phyloP scores from a whole-genome alignment of 2,888 invertebrate genomes.

The Mechanitis messenoides region DNA sequence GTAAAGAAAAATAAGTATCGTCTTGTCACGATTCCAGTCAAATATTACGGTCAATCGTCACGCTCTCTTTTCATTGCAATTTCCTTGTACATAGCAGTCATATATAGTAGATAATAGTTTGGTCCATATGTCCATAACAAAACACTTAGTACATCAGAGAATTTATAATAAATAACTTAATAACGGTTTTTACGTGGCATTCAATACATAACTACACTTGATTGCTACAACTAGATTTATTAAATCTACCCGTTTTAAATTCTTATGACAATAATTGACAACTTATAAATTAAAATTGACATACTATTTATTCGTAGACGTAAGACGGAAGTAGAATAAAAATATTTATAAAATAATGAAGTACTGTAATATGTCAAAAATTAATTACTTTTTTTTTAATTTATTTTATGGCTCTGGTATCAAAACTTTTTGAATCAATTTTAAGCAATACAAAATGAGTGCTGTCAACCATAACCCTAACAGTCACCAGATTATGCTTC shows the following conservation, averaged over 20 bases:
- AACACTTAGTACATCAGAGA: conserved; percentile 7
- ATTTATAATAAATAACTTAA: not conserved
- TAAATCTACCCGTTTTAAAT: conserved; percentile 1
- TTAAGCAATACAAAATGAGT: no score
- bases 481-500: no score
- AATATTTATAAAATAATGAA: no score
- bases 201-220: not conserved
- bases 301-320: not conserved
- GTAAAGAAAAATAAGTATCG: conserved; percentile 17
- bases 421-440: no score
- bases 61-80: conserved; percentile 28
- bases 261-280: conserved; percentile 2
- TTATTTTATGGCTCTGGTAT: no score
- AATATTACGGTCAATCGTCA: conserved; percentile 30
- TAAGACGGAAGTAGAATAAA: no score
- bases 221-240: not conserved
- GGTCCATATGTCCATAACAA: conserved; percentile 10
- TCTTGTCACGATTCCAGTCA: conserved; percentile 25
- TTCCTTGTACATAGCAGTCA: conserved; percentile 13
- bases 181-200: conserved; percentile 3
- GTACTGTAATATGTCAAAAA: no score
- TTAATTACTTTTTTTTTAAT: no score
- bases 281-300: not conserved
- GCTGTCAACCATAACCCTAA: no score
- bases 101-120: conserved; percentile 14